Conservation (phyloP, 2,888 invertebrate genomes). For the Tetramorium bicarinatum region DNA sequence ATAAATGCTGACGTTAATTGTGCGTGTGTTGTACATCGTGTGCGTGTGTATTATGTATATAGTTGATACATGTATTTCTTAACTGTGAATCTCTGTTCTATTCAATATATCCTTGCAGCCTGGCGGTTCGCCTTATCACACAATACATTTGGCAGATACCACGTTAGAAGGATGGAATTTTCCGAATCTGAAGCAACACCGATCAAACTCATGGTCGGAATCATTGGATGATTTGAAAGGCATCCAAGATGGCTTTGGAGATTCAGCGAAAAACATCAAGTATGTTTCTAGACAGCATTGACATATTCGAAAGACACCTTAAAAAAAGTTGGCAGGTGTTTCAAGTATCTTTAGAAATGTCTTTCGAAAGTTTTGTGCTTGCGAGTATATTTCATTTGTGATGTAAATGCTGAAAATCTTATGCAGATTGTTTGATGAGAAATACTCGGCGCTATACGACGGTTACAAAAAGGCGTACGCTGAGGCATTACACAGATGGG, state of each 20-base stretch:
- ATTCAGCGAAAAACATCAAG: conserved; percentile 81
- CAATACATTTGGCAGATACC: conserved; percentile 94
- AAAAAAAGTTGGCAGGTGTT: background rate
- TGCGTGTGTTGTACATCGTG: background rate
- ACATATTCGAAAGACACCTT: conserved; percentile 68
- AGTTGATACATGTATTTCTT: too few species aligned
- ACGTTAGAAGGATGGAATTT: conserved; percentile 93
- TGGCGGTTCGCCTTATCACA: conserved; percentile 95
- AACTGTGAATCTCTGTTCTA: conserved; percentile 2
- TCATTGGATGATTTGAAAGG: conserved; percentile 91
- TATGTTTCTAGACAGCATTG: conserved; percentile 69
- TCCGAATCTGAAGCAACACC: conserved; percentile 90
- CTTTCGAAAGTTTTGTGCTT: background rate
- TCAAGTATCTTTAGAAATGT: background rate
- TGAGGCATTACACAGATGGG: conserved; percentile 95
- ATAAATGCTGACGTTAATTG: conserved; percentile 6
- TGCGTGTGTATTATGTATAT: background rate
- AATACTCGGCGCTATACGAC: conserved; percentile 90
- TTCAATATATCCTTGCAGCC: conserved; percentile 86
- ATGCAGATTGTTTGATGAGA: conserved; percentile 85
- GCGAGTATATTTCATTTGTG: background rate
- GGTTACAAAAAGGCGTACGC: conserved; percentile 95
- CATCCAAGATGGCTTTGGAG: conserved; percentile 83
- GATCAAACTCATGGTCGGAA: conserved; percentile 96
- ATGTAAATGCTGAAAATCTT: background rate